phyloP scores from a whole-genome alignment of 2,888 invertebrate genomes.

The Heliconius sara region DNA sequence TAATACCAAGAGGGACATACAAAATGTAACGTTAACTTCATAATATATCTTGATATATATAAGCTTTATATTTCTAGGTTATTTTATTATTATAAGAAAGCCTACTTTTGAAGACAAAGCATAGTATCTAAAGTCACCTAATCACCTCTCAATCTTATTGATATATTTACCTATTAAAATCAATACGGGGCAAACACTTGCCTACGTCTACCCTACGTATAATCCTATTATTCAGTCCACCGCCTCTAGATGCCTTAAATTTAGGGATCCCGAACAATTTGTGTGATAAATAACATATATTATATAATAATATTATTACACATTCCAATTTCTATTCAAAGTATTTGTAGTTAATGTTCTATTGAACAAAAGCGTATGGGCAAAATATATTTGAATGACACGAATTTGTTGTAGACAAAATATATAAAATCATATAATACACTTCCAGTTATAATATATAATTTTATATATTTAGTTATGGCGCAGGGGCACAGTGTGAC shows the following conservation, averaged over 20 bases:
- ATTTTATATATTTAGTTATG: no score
- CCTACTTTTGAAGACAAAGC: neutral
- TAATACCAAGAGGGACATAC: neutral
- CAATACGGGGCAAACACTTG: conserved; percentile 3
- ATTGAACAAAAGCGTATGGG: neutral
- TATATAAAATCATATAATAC: no score
- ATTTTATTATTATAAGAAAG: neutral
- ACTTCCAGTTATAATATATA: no score
- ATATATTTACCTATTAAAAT: neutral
- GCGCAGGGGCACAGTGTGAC: no score
- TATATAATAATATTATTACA: neutral
- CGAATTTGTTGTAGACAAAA: no score
- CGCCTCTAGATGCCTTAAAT: neutral
- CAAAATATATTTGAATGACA: neutral
- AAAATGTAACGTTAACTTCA: neutral
- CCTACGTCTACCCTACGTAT: neutral
- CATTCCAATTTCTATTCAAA: neutral
- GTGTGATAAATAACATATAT: conserved; percentile 10
- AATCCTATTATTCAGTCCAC: conserved; percentile 2
- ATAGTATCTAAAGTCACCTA: neutral
- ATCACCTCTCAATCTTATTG: neutral
- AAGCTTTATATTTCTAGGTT: neutral
- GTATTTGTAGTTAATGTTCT: neutral
- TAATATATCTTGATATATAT: neutral
- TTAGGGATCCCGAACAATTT: neutral